Conservation (phyloP, 2,888 invertebrate species). For the Strigamia crassipes region DNA sequence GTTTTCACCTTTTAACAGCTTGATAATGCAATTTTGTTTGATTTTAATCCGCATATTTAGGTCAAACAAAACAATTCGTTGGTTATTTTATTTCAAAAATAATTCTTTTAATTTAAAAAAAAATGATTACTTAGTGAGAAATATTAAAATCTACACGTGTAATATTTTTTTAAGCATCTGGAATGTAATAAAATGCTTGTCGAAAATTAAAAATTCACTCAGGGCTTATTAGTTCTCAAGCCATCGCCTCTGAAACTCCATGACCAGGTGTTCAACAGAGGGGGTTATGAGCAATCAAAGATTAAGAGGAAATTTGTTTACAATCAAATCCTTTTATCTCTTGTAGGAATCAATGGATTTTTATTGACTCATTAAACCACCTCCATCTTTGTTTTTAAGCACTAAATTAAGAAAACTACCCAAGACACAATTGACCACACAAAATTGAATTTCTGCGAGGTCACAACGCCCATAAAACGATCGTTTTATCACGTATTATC, state of each 20-base stretch:
- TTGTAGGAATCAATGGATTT: not conserved
- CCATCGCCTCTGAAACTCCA: slow-evolving; percentile 12
- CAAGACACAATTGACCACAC: too few relatives aligned
- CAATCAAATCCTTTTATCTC: slow-evolving; percentile 11
- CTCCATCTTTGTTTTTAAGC: not conserved
- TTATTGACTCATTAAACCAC: not conserved
- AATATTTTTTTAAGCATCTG: not conserved
- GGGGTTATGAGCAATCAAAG: slow-evolving; percentile 23
- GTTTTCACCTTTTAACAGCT: not conserved
- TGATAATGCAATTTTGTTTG: not conserved
- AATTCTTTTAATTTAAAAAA: too few relatives aligned
- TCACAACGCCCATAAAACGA: too few relatives aligned
- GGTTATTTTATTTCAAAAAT: too few relatives aligned
- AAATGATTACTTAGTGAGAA: too few relatives aligned
- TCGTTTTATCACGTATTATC: too few relatives aligned
- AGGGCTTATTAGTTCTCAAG: slow-evolving; percentile 31
- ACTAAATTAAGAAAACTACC: too few relatives aligned
- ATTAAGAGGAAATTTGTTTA: slow-evolving; percentile 35
- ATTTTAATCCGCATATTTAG: not conserved
- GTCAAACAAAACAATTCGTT: not conserved
- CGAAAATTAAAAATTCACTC: slow-evolving; percentile 8
- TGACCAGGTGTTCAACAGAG: not conserved
- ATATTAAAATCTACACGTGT: too few relatives aligned
- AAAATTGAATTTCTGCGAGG: too few relatives aligned
- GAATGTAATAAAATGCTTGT: not conserved